Percentiles rank a stretch among this genome's conserved stretches.
Conservation (phyloP, 2,797 vertebrate species). For the Carcharodon carcharias region DNA sequence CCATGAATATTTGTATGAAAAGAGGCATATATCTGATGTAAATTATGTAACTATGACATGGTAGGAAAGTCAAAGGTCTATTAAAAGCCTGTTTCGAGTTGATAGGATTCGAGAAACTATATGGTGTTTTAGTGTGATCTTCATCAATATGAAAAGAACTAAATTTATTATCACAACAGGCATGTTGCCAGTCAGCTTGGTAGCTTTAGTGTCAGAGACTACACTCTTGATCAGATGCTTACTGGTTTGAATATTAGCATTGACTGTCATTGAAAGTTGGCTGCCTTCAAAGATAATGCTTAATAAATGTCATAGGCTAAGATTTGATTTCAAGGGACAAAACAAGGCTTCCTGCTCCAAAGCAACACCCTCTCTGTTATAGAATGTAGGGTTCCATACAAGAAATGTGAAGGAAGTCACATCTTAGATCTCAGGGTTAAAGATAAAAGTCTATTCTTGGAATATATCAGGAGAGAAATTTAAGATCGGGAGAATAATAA, state of each 20-base stretch:
- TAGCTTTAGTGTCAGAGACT: background rate
- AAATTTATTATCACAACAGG: slow-evolving; percentile 15
- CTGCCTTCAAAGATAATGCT: background rate
- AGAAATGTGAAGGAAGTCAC: background rate
- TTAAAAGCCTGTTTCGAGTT: slow-evolving; percentile 13
- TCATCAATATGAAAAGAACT: background rate
- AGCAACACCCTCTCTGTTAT: background rate
- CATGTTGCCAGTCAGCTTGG: background rate
- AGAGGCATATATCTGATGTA: slow-evolving; percentile 16
- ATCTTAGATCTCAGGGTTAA: background rate
- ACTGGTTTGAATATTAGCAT: background rate
- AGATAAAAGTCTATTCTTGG: background rate
- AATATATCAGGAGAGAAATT: background rate
- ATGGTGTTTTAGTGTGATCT: background rate
- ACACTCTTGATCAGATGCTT: background rate
- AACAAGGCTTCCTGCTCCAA: background rate
- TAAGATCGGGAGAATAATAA: background rate
- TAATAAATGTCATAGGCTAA: background rate
- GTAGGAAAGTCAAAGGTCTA: slow-evolving; percentile 25
- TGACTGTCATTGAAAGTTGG: slow-evolving; percentile 10
- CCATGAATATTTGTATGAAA: slow-evolving; percentile 31
- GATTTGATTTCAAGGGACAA: background rate
- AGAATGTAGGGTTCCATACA: background rate
- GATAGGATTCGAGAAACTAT: background rate
- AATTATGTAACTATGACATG: slow-evolving; percentile 8